Base-by-base conservation (phyloP, 2,797 vertebrate species). In the Molothrus ater region DNA sequence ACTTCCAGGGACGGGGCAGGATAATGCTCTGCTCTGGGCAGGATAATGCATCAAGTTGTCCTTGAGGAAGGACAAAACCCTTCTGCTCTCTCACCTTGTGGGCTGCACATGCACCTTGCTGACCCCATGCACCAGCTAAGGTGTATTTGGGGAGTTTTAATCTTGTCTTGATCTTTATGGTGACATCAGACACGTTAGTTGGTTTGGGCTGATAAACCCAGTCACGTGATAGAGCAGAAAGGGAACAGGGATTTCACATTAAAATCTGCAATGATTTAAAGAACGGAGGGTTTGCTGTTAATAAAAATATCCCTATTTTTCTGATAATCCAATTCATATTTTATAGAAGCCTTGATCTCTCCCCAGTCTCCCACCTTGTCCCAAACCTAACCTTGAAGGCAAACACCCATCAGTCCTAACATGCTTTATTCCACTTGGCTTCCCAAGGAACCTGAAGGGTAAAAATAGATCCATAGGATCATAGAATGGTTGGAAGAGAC, bases 51-150 rank as follows among this genome's bases (percentile, higher is more conserved):
- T 10, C 34, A 20, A 14, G 22, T 2, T 32, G 19, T 61, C 26
- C 17, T 21, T 31, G 9, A 40, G 26, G 28, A 85, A 57, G 24
- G 32, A 14, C 29, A 34, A 2, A 34, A 38, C 13, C 9, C 28
- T 60, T 17, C 4, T 88, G 4, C 29, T 38, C 2, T 20, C 34
- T 86, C 73, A 38, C 24, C 17, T 7, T 5, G 4, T 24, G 47
- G 45, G 5, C 25, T 80, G 43, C 51, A 66, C 0, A 0, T 11
- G 32, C 20, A 5, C 25, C 20, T 85, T 0, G 0, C 32, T 64
- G 69, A 21, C 21, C 32, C 53, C 50, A 17, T 11, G 50, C 19
- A 42, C 8, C 38, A 74, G 6, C 9, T 11, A 2, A 32, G 31
- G 17, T 29, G 18, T 31, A 24, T 26, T 15, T 20, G 28, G 48